Base-by-base conservation (phyloP, 2,113 vertebrate genomes). In the Oenanthe oenanthe region DNA sequence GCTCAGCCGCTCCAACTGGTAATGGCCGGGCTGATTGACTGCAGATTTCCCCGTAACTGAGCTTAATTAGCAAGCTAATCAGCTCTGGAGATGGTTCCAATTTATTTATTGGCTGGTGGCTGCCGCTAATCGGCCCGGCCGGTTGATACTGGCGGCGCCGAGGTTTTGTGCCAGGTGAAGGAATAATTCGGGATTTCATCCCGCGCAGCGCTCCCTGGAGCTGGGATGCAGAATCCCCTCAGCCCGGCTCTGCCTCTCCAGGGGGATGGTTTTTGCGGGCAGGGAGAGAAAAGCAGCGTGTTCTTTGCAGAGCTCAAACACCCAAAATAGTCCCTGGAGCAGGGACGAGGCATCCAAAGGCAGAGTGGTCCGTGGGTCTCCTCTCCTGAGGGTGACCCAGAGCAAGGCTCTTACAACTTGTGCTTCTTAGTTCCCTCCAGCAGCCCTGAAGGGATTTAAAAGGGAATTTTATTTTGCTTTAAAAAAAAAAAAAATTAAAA, bases 61-160 rank as follows among this genome's bases (percentile, higher is more conserved):
- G 94, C 94, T 96, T 96, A 97, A 97, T 97, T 96, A 97, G 93
- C 92, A 92, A 96, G 95, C 95, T 94, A 96, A 96, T 95, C 95
- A 94, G 94, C 74, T 88, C 94, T 92, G 93, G 92, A 95, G 90
- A 90, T 95, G 95, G 72, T 84, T 96, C 95, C 95, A 93, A 96
- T 96, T 96, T 96, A 96, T 95, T 96, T 96, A 93, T 80, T 81
- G 95, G 90, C 92, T 48, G 92, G 53, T 90, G 91, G 85, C 94
- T 93, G 90, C 94, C 85, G 25, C 95, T 95, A 67, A 95, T 96
- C 43, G 60, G 75, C 92, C 92, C 16, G 96, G 88, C 92, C 88
- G 28, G 96, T 80, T 92, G 14, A 47, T 71, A 8, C 76, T 34
- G 78, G 85, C 78, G 67, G 57, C 0, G 1, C 63, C 26, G 48